Base-by-base conservation (phyloP, 2,113 vertebrate genomes). In the Neodon shergylaensis region DNA sequence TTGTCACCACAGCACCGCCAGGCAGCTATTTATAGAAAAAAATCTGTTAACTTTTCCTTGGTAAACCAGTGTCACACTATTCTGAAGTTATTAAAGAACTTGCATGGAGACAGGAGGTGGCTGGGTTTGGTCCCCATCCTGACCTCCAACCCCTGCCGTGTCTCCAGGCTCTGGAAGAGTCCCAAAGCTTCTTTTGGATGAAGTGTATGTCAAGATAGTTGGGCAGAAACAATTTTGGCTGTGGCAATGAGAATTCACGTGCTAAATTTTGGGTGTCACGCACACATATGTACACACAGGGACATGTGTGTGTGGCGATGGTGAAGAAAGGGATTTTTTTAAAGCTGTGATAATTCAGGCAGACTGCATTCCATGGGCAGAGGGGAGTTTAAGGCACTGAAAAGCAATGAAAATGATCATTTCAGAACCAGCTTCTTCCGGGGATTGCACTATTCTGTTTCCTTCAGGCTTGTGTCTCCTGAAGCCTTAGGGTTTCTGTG, bases 1-100 rank as follows among this genome's bases (percentile, higher is more conserved):
- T 94, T 96, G 96, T 96, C 94, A 97, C 93, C 93, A 92, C 95
- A 94, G 96, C 73, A 58, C 93, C 96, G 95, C 88, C 96, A 97
- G 94, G 90, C 96, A 85, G 96, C 96, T 98, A 97, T 98, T 97
- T 98, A 97, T 97, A 97, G 97, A 97, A 88, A 94, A 93, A 97
- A 98, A 97, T 97, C 97, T 96, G 95, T 96, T 95, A 94, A 96
- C 95, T 96, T 96, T 95, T 90, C 94, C 92, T 88, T 93, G 88
- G 95, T 94, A 90, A 90, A 96, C 95, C 90, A 92, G n/a, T 92
- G 91, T 94, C 96, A 92, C 87, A 97, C 88, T 17, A 10, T 74
- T 76, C 92, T 90, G 92, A 94, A 97, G 92, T 96, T 96, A 95
- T 93, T 95, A 94, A 97, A 96, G 93, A 95, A 90, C 97, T 96